Conservation (phyloP, 2,888 invertebrate genomes). For the Brenthis ino region DNA sequence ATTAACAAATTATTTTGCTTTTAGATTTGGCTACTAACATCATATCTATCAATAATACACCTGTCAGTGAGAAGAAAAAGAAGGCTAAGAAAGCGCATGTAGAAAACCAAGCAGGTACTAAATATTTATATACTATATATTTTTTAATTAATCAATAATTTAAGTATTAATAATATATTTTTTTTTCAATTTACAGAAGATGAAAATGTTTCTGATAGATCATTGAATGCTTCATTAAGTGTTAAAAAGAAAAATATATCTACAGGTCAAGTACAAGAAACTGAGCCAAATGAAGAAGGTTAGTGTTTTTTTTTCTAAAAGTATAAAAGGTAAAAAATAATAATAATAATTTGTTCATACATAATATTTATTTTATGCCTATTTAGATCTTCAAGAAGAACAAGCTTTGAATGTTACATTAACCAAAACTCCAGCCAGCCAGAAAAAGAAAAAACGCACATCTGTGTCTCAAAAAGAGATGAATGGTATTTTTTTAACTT, state of each 20-base stretch:
- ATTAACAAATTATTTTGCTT: neutral
- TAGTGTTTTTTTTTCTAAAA: neutral
- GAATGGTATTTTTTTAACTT: neutral
- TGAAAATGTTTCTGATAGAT: slow-evolving; percentile 1
- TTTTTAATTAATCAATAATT: neutral
- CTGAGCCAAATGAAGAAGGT: slow-evolving; percentile 7
- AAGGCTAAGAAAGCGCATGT: slow-evolving; percentile 22
- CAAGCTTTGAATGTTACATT: slow-evolving; percentile 1
- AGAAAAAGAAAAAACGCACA: slow-evolving; percentile 27
- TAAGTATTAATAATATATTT: neutral
- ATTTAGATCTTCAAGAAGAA: too few species aligned
- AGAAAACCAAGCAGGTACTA: neutral
- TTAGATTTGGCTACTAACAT: slow-evolving; percentile 22
- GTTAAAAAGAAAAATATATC: slow-evolving; percentile 11
- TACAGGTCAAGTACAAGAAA: neutral
- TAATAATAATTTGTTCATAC: too few species aligned
- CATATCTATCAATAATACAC: slow-evolving; percentile 35
- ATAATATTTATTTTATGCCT: too few species aligned
- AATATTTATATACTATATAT: neutral
- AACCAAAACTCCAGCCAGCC: slow-evolving; percentile 31
- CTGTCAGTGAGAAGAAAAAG: slow-evolving; percentile 36
- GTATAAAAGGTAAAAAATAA: too few species aligned
- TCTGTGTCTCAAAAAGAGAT: neutral
- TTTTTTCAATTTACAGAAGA: neutral
- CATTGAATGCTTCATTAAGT: slow-evolving; percentile 18